phyloP scores from a whole-genome alignment of 2,113 vertebrate genomes.

The Uropsilus gracilis region DNA sequence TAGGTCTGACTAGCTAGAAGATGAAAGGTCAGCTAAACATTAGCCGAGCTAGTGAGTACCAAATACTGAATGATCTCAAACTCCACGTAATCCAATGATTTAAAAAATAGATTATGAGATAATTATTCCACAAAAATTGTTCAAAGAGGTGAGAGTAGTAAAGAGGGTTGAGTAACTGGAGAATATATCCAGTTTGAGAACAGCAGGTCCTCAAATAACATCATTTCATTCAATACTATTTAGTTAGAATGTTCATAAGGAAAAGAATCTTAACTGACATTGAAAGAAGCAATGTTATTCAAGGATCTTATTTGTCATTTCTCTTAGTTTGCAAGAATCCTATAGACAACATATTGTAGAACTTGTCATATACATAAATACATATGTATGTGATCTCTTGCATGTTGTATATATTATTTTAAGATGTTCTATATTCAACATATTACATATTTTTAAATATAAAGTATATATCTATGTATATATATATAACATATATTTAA shows the following conservation, averaged over 20 bases:
- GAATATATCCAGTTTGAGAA: too few relatives aligned
- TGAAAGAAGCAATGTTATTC: too few relatives aligned
- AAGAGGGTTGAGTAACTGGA: not conserved
- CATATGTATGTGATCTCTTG: too few relatives aligned
- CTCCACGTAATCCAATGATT: not conserved
- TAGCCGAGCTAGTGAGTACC: not conserved
- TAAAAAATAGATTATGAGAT: not conserved
- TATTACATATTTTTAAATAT: not conserved
- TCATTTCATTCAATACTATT: not conserved
- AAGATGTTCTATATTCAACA: too few relatives aligned
- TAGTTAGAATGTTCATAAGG: not conserved
- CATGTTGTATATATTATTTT: too few relatives aligned
- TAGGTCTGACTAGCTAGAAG: not conserved
- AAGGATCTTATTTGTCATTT: not conserved
- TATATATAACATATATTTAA: not conserved
- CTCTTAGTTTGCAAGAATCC: not conserved
- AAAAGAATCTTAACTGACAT: not conserved
- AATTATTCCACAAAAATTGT: not conserved
- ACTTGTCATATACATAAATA: too few relatives aligned
- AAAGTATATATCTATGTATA: not conserved
- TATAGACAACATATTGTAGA: not conserved
- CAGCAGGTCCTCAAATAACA: not conserved
- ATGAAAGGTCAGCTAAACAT: rapidly evolving
- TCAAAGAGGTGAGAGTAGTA: not conserved
- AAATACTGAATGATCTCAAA: not conserved